A percentile compares a stretch with the other conserved stretches of the same genome.
These are phyloP conservation scores for Pogonocichla stellata DNA, from an alignment of 2,113 vertebrate species.

Conservation along the genomic window DNA sequence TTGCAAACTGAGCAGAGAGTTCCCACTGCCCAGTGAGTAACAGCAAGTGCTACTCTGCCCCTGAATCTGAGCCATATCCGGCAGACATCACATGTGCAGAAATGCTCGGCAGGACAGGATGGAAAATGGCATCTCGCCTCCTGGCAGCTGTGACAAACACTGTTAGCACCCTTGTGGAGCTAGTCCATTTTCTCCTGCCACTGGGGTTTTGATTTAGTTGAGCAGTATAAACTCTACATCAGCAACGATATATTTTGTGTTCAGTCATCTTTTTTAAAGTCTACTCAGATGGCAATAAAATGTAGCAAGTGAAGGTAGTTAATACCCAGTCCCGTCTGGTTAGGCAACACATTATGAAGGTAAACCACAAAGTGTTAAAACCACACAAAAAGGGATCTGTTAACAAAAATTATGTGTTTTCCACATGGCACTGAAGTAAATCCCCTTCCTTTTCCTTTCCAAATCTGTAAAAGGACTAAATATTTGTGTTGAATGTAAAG, in stretches of 20 bases:
- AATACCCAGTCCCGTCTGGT: neutral
- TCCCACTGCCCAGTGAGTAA: neutral
- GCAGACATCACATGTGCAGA: neutral
- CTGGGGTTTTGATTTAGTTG: neutral
- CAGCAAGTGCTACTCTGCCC: neutral
- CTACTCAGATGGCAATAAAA: neutral
- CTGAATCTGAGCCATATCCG: neutral
- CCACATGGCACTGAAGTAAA: neutral
- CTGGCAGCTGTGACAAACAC: neutral
- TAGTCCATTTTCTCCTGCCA: neutral
- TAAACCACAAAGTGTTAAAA: neutral
- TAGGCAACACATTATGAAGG: neutral
- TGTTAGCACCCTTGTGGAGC: neutral
- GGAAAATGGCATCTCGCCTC: neutral
- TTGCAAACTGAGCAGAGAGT: neutral
- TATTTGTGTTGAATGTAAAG: constrained; percentile 54
- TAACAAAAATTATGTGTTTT: neutral
- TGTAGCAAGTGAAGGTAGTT: neutral
- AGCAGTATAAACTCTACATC: neutral
- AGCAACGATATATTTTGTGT: neutral
- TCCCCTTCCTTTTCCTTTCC: neutral
- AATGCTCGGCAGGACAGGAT: neutral
- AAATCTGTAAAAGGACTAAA: neutral
- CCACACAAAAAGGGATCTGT: neutral
- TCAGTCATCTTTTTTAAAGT: neutral